These are phyloP conservation scores for Numida meleagris DNA, from an alignment of 2,113 vertebrate species.

Conservation along the genomic window DNA sequence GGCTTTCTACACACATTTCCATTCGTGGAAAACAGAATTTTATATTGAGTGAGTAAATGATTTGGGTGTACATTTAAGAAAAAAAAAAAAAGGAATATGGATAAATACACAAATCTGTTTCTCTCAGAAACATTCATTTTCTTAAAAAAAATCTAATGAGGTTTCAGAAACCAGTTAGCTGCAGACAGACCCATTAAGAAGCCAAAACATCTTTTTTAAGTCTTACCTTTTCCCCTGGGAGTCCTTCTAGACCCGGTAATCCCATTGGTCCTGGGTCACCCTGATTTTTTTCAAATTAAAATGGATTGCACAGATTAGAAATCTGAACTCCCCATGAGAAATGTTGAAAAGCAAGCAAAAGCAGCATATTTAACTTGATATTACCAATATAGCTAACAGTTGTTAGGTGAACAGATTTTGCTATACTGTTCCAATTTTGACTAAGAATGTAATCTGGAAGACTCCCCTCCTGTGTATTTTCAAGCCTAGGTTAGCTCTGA, in stretches of 20 bases:
- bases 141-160: background rate
- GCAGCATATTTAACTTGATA: background rate
- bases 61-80: background rate
- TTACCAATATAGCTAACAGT: background rate
- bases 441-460: background rate
- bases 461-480: background rate
- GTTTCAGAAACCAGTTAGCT: background rate
- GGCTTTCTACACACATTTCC: background rate
- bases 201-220: background rate
- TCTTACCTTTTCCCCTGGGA: slow-evolving; percentile 93
- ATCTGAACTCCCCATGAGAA: background rate
- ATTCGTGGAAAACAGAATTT: background rate
- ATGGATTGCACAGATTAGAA: slow-evolving; percentile 10
- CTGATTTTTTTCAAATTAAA: slow-evolving; percentile 63
- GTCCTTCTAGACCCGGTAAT: slow-evolving; percentile 93
- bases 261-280: slow-evolving; percentile 95
- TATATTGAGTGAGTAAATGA: background rate
- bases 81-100: background rate
- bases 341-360: background rate
- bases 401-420: background rate
- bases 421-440: slow-evolving; percentile 7
- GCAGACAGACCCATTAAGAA: background rate
- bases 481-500: background rate
- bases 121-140: background rate
- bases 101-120: background rate